Conservation (phyloP, 2,888 invertebrate genomes). For the Muschampia staudingeri region DNA sequence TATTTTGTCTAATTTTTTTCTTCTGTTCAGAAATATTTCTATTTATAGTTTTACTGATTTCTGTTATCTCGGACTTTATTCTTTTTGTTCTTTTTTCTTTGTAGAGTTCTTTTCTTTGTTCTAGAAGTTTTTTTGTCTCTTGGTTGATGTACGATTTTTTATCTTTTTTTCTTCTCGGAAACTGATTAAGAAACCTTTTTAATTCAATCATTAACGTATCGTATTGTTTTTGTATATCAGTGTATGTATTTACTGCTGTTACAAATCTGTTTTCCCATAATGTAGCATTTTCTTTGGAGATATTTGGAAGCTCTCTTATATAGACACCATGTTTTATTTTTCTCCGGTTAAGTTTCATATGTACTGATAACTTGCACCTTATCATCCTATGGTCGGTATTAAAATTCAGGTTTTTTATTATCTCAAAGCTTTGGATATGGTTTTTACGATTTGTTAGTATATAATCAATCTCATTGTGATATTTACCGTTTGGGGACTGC, state of each 20-base stretch:
- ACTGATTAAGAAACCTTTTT: not conserved
- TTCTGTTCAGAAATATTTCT: not conserved
- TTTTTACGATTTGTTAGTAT: not conserved
- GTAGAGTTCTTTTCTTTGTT: not conserved
- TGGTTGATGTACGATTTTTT: not conserved
- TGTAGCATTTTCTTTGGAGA: not conserved
- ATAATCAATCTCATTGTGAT: not conserved
- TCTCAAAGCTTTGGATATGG: not conserved
- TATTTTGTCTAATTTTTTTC: not conserved
- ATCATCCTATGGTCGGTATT: not conserved
- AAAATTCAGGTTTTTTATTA: not conserved
- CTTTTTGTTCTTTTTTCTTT: constrained; percentile 3
- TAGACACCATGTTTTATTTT: not conserved
- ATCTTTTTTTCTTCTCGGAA: not conserved
- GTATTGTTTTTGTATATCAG: not conserved
- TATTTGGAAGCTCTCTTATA: not conserved
- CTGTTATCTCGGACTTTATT: not conserved
- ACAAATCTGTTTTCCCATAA: not conserved
- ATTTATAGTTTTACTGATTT: constrained; percentile 1
- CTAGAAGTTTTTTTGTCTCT: not conserved
- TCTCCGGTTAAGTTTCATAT: not conserved
- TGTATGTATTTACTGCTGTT: not conserved
- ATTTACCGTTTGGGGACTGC: constrained; percentile 32
- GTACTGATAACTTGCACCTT: not conserved
- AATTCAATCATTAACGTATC: not conserved